Conservation (phyloP, 2,113 vertebrate species). For the Pelvicachromis taeniatus region DNA sequence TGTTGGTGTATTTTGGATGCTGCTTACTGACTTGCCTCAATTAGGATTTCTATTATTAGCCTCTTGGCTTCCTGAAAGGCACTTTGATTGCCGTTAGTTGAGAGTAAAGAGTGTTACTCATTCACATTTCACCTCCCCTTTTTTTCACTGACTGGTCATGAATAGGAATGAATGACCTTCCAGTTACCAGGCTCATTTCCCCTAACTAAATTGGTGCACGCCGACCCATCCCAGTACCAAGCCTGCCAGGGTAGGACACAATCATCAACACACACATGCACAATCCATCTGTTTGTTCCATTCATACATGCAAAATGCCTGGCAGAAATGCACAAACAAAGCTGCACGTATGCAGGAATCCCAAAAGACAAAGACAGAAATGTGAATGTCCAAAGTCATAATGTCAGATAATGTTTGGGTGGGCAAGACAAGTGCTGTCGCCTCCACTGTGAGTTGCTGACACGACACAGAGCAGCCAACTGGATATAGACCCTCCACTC, state of each 20-base stretch:
- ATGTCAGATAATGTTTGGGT: slow-evolving; percentile 27
- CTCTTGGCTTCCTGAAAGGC: neutral
- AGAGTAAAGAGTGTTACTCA: neutral
- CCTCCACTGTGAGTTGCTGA: slow-evolving; percentile 54
- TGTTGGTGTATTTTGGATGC: neutral
- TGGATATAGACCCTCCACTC: slow-evolving; percentile 32
- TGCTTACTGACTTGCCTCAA: neutral
- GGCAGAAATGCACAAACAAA: neutral
- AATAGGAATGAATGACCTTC: neutral
- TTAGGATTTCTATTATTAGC: neutral
- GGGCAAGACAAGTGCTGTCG: slow-evolving; percentile 53
- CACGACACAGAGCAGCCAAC: slow-evolving; percentile 47
- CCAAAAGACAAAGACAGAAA: neutral
- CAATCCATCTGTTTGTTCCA: neutral
- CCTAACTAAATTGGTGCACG: neutral
- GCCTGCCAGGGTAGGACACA: neutral
- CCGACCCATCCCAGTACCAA: slow-evolving; percentile 2
- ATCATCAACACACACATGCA: neutral
- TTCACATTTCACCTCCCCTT: neutral
- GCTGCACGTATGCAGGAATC: neutral
- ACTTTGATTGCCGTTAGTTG: neutral
- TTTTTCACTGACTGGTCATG: neutral
- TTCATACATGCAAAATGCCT: neutral
- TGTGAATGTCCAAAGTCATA: slow-evolving; percentile 23
- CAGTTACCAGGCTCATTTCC: neutral